Conservation (phyloP, 2,888 invertebrate genomes). For the Ormia ochracea region DNA sequence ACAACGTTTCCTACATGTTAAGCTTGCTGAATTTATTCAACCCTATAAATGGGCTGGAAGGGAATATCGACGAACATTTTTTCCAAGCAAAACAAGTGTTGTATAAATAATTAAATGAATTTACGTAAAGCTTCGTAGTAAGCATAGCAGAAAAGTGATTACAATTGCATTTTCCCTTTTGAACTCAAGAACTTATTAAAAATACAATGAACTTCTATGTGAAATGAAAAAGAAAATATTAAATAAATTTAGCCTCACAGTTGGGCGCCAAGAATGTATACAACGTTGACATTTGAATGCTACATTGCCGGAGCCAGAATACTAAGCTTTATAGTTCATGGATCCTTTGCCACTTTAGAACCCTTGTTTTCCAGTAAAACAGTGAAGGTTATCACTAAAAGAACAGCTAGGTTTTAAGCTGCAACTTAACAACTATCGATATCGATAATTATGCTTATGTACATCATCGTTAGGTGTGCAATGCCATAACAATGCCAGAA, state of each 20-base stretch:
- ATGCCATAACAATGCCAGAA: too few relatives aligned
- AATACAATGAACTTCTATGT: constrained; percentile 8
- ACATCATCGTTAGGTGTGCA: too few relatives aligned
- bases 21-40: constrained; percentile 5
- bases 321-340: too few relatives aligned
- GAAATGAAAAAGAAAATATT: constrained; percentile 4
- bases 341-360: too few relatives aligned
- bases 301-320: too few relatives aligned
- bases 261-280: constrained; percentile 39
- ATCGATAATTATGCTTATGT: too few relatives aligned
- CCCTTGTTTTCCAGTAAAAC: too few relatives aligned
- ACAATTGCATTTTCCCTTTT: constrained; percentile 20
- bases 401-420: too few relatives aligned
- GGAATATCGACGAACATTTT: background rate
- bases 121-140: constrained; percentile 13
- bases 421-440: too few relatives aligned
- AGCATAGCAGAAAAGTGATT: background rate
- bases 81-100: constrained; percentile 7
- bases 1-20: too few relatives aligned
- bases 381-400: too few relatives aligned
- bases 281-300: constrained; percentile 8
- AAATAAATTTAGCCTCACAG: constrained; percentile 42
- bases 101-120: constrained; percentile 33
- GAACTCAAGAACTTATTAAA: constrained; percentile 23
- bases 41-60: constrained; percentile 19